These are phyloP conservation scores for Fissipunctia ypsillon DNA, from an alignment of 2,888 invertebrate genomes.

Conservation along the genomic window DNA sequence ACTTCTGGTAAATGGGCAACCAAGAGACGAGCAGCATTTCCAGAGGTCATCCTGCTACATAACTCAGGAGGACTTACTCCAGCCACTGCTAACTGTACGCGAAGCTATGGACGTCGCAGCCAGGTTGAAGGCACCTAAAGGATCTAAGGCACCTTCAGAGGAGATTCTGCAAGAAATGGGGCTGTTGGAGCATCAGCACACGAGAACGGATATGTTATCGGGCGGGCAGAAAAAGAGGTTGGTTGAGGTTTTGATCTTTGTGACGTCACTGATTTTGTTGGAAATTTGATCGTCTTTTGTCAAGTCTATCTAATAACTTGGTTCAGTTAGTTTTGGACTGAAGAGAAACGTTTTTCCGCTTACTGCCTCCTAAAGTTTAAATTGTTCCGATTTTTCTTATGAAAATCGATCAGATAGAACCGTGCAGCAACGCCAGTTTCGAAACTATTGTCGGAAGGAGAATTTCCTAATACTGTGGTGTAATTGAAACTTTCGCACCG, in stretches of 20 bases:
- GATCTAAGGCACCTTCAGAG: constrained; percentile 84
- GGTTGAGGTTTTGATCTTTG: constrained; percentile 2
- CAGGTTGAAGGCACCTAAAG: constrained; percentile 92
- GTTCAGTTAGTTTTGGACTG: neutral
- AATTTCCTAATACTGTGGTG: constrained; percentile 9
- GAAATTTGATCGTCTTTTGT: neutral
- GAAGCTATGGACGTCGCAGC: constrained; percentile 95
- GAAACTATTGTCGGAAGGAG: constrained; percentile 24
- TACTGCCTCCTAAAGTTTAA: neutral
- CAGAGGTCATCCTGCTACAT: constrained; percentile 95
- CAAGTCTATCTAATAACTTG: neutral
- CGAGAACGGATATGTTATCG: constrained; percentile 91
- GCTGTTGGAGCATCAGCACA: constrained; percentile 91
- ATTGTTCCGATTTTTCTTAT: neutral
- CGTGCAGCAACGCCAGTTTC: neutral
- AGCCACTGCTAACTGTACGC: constrained; percentile 93
- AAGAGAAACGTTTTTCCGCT: neutral
- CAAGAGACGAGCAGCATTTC: constrained; percentile 92
- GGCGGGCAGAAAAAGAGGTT: constrained; percentile 95
- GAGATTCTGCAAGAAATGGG: constrained; percentile 92
- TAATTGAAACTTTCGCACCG: constrained; percentile 51
- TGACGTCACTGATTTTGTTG: neutral
- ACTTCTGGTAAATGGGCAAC: constrained; percentile 92
- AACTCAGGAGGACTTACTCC: constrained; percentile 94
- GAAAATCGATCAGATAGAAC: neutral